phyloP scores from a whole-genome alignment of 2,888 invertebrate genomes.

The Melanophora roralis region DNA sequence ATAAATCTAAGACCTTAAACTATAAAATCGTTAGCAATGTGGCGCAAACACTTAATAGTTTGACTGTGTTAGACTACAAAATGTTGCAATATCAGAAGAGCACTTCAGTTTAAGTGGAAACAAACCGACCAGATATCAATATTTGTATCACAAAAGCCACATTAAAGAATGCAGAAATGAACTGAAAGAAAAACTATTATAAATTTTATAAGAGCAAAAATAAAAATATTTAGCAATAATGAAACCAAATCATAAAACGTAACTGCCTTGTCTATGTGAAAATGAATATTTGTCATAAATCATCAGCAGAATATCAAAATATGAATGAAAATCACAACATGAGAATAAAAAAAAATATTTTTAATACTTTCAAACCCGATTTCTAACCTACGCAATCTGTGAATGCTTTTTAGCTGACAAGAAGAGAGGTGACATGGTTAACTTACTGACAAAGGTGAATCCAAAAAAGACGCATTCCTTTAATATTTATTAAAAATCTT shows the following conservation, averaged over 20 bases:
- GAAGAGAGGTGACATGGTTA: not conserved
- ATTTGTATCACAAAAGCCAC: slow-evolving; percentile 18
- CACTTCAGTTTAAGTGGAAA: not conserved
- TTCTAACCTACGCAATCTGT: slow-evolving; percentile 31
- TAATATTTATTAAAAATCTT: too few species aligned
- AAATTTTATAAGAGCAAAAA: slow-evolving; percentile 14
- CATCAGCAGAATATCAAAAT: slow-evolving; percentile 46
- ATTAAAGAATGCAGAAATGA: slow-evolving; percentile 22
- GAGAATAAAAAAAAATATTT: slow-evolving; percentile 43
- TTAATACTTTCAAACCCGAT: not conserved
- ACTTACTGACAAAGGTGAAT: not conserved
- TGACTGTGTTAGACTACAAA: not conserved
- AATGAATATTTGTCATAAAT: slow-evolving; percentile 60
- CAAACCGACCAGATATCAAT: not conserved
- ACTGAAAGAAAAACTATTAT: not conserved
- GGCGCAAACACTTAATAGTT: slow-evolving; percentile 20
- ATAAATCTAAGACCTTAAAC: slow-evolving; percentile 60
- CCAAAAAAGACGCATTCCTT: too few species aligned
- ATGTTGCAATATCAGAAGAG: not conserved
- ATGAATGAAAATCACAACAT: slow-evolving; percentile 58
- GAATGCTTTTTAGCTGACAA: not conserved
- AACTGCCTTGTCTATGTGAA: not conserved
- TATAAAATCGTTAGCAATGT: slow-evolving; percentile 50
- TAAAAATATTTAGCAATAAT: slow-evolving; percentile 9
- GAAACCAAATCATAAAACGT: slow-evolving; percentile 9